Conservation (phyloP, 1,140 invertebrate species). For the Zophobas morio region DNA sequence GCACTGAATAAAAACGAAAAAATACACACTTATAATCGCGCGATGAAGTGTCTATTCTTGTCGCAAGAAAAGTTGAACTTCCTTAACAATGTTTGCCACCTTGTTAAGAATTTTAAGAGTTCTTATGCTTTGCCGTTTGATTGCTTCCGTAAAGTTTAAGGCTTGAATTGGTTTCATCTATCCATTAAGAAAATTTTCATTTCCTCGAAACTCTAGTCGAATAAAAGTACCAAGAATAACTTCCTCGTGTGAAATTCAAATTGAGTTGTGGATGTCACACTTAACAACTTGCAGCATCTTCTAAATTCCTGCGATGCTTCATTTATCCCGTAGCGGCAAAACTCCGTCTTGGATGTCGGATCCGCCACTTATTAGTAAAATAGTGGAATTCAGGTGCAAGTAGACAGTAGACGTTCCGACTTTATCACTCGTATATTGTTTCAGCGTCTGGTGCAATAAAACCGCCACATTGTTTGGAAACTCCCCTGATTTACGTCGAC, state of each 20-base stretch:
- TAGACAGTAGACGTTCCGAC: constrained; percentile 5
- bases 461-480: constrained; percentile 18
- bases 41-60: too few relatives aligned
- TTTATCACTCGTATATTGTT: constrained; percentile 20
- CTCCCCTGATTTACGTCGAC: constrained; percentile 32
- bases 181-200: background rate
- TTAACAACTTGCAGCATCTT: constrained; percentile 18
- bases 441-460: constrained; percentile 32
- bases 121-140: too few relatives aligned
- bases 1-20: too few relatives aligned
- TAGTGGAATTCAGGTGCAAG: constrained; percentile 15
- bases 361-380: constrained; percentile 27
- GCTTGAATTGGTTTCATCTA: background rate
- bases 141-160: too few relatives aligned
- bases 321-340: constrained; percentile 7
- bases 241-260: constrained; percentile 29
- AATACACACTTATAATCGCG: too few relatives aligned
- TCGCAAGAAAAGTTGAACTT: too few relatives aligned
- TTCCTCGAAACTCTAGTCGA: background rate
- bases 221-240: constrained; percentile 18
- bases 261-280: constrained; percentile 33
- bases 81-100: too few relatives aligned
- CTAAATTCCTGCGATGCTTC: constrained; percentile 18
- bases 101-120: too few relatives aligned
- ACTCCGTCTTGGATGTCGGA: background rate